Evolutionary conservation across 2,113 vertebrate species (phyloP).

Genomic region (Tiliqua scincoides): DNA sequence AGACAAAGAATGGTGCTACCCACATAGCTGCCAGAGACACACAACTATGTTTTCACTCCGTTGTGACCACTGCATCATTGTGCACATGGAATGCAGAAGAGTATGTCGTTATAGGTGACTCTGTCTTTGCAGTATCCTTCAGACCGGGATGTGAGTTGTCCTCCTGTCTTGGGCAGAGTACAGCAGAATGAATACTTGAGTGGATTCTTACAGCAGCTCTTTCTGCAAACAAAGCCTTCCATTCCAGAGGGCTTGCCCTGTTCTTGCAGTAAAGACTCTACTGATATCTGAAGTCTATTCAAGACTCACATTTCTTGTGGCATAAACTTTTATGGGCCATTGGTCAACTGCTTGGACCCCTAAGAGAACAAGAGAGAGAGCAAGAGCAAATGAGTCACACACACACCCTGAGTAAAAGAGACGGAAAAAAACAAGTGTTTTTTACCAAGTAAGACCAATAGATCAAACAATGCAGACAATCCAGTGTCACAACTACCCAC

Average conservation of each 20-base stretch:
- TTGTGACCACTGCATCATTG: not conserved
- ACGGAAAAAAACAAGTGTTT: not conserved
- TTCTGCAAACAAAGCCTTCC: not conserved
- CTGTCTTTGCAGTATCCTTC: not conserved
- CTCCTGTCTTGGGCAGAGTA: not conserved
- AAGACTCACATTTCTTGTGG: not conserved
- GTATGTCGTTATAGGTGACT: not conserved
- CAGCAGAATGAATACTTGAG: not conserved
- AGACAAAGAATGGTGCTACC: not conserved
- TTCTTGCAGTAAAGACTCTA: not conserved
- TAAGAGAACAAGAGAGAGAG: no score
- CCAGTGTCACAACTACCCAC: not conserved
- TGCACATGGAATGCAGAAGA: no score
- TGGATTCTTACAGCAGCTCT: not conserved
- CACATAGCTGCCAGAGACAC: not conserved
- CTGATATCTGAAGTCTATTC: not conserved
- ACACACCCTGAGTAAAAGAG: no score
- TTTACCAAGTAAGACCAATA: not conserved
- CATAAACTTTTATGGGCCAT: not conserved
- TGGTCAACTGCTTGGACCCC: not conserved
- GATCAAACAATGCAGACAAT: not conserved
- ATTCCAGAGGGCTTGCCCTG: not conserved
- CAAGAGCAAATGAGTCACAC: no score
- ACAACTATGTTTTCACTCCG: not conserved
- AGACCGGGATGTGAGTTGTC: not conserved